These are phyloP conservation scores for Lordiphosa collinella DNA, from an alignment of 1,140 invertebrate genomes.

Conservation along the genomic window DNA sequence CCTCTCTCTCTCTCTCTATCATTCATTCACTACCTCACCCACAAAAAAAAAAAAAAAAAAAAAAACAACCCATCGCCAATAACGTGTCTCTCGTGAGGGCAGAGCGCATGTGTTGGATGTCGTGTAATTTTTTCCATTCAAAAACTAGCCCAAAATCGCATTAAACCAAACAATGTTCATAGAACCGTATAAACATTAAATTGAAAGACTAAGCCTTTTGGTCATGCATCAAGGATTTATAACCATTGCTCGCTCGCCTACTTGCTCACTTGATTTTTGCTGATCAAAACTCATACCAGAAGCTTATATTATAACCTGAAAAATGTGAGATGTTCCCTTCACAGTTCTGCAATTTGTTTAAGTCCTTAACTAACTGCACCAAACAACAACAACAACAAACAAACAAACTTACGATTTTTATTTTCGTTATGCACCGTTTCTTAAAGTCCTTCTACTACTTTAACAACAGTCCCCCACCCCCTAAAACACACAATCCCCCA, in stretches of 20 bases:
- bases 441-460: constrained; percentile 26
- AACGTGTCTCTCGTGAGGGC: constrained; percentile 78
- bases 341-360: constrained; percentile 77
- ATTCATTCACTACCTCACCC: constrained; percentile 49
- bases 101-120: constrained; percentile 80
- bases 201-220: constrained; percentile 22
- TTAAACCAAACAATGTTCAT: constrained; percentile 42
- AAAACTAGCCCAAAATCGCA: constrained; percentile 35
- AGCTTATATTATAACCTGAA: constrained; percentile 39
- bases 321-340: constrained; percentile 79
- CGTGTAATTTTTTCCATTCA: constrained; percentile 72
- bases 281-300: constrained; percentile 6
- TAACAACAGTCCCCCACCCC: constrained; percentile 46
- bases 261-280: too few species aligned
- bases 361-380: constrained; percentile 52
- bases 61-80: constrained; percentile 60
- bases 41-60: neutral
- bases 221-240: constrained; percentile 68
- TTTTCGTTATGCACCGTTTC: constrained; percentile 32
- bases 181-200: constrained; percentile 4
- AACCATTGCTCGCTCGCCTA: constrained; percentile 53
- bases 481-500: constrained; percentile 30
- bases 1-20: constrained; percentile 31
- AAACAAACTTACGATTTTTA: constrained; percentile 26
- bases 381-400: too few species aligned